phyloP scores from a whole-genome alignment of 2,888 invertebrate species.

The Spisula subtruncata region DNA sequence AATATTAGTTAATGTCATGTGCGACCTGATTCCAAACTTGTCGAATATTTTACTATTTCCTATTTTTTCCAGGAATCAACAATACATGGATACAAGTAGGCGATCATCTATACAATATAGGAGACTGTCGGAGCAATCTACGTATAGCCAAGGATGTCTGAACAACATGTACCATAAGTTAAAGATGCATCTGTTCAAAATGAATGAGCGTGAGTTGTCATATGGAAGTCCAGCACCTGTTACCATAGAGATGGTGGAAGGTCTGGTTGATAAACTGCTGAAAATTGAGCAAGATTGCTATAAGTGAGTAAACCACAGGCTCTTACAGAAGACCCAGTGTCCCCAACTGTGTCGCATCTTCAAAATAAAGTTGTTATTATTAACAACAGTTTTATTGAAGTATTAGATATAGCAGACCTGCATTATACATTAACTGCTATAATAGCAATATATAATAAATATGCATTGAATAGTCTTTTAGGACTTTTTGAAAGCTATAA shows the following conservation, averaged over 20 bases:
- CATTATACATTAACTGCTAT: too few species aligned
- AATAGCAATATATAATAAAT: too few species aligned
- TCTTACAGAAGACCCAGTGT: too few species aligned
- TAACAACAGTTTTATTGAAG: too few species aligned
- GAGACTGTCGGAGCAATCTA: background rate
- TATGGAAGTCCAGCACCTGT: slow-evolving; percentile 49
- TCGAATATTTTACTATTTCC: background rate
- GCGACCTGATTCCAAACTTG: too few species aligned
- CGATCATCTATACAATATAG: too few species aligned
- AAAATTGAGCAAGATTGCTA: slow-evolving; percentile 44
- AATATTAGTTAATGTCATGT: too few species aligned
- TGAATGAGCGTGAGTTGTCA: slow-evolving; percentile 45
- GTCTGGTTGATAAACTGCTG: slow-evolving; percentile 44
- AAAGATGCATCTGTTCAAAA: slow-evolving; percentile 41
- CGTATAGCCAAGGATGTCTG: background rate
- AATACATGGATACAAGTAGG: background rate
- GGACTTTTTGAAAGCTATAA: too few species aligned
- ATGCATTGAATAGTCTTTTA: too few species aligned
- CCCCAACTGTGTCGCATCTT: too few species aligned
- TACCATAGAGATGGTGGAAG: slow-evolving; percentile 53
- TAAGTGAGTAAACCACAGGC: slow-evolving; percentile 23
- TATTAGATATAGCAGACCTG: too few species aligned
- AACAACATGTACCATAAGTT: slow-evolving; percentile 49
- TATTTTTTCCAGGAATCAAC: background rate
- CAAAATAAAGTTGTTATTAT: too few species aligned